Evolutionary conservation across 2,888 invertebrate genomes (phyloP), one percentile per base, ranked within the genome.

Genomic region (Ochlodes sylvanus): DNA sequence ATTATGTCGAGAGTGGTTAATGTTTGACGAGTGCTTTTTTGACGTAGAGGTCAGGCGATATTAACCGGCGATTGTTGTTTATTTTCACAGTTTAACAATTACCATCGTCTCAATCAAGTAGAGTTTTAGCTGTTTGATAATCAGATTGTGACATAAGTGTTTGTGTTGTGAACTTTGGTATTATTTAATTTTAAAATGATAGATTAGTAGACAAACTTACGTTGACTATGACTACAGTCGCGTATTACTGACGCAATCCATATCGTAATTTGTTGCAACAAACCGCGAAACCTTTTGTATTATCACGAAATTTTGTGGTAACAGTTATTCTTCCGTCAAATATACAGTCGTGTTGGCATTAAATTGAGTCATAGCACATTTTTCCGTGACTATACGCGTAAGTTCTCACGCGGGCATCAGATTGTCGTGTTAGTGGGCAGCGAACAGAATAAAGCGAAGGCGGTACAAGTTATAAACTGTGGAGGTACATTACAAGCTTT

Each of bases 1-100:
- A 87, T 88, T 87, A 86, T 85, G 87, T 85, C 87, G 84, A 83
- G 86, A 84, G 85, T 86, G 80, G 87, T 86, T 88, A 85, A 85
- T 83, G 81, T 86, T 87, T 88, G 85, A 89, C 81, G 82, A 84
- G 80, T 79, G 80, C 81, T 82, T 82, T 83, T 82, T 78, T 77
- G 80, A 79, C 78, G 38, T 47, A 38, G 38, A 62, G 75, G 77
- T 81, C 82, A 85, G 84, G 82, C 79, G 80, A 84, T 85, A 83
- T 83, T 80, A 81, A 79, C 80, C 79, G 81, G 83, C 71, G 82
- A 81, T 82, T 79, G 72, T 79, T 87, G 81, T 84, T 86, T 86
- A 79, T 83, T 84, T 83, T 84, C 81, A 81, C 80, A 77, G 76
- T 77, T 79, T 50, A 64, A 67, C 61, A 68, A 58, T 71, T 66